Conservation (phyloP, 1,140 invertebrate species). For the Triops longicaudatus region DNA sequence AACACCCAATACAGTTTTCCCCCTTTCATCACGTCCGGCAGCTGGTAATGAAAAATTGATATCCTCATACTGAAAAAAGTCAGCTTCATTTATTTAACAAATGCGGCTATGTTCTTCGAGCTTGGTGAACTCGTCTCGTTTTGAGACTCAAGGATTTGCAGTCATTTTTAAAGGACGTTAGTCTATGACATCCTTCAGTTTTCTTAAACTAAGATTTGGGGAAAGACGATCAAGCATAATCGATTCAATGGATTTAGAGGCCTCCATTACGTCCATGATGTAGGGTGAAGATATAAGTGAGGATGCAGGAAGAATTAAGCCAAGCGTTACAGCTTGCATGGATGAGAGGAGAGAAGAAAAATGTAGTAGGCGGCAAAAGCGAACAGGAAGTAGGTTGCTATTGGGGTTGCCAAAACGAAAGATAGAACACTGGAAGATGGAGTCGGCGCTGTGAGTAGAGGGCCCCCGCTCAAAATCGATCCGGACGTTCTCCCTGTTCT, state of each 20-base stretch:
- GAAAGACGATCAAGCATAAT: neutral
- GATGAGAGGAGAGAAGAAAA: neutral
- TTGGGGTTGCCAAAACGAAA: neutral
- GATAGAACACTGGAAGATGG: neutral
- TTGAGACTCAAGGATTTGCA: too few species aligned
- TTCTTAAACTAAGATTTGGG: neutral
- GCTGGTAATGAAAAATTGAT: neutral
- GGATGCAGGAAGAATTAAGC: neutral
- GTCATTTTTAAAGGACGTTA: too few species aligned
- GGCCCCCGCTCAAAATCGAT: neutral
- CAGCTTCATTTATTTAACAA: too few species aligned
- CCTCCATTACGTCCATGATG: neutral
- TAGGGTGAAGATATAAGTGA: neutral
- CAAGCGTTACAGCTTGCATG: slow-evolving; percentile 11
- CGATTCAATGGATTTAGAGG: neutral
- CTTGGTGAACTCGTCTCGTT: too few species aligned
- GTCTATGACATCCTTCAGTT: neutral
- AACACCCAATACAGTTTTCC: neutral
- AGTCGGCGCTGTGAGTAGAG: neutral
- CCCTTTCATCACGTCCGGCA: neutral
- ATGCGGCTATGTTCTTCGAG: too few species aligned
- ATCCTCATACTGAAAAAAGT: too few species aligned
- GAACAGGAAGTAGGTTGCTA: neutral
- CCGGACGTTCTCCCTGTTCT: neutral
- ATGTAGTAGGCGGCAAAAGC: neutral